A percentile compares a stretch with the other conserved stretches of the same genome.
Conservation (phyloP, 1,140 invertebrate genomes). For the Zaprionus ornatus region DNA sequence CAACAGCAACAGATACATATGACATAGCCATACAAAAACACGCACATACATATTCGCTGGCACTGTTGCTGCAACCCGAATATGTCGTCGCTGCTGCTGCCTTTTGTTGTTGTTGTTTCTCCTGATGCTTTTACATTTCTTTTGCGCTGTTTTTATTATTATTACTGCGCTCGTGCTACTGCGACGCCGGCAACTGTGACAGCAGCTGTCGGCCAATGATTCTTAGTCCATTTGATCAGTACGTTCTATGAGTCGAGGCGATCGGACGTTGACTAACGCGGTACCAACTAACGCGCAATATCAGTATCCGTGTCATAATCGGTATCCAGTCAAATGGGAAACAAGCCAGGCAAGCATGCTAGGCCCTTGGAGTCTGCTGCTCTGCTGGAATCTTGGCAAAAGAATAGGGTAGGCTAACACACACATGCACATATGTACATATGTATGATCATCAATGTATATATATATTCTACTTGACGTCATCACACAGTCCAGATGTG, state of each 20-base stretch:
- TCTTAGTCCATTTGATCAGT: slow-evolving; percentile 43
- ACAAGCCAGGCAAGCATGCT: slow-evolving; percentile 51
- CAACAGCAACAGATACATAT: neutral
- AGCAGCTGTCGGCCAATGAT: slow-evolving; percentile 22
- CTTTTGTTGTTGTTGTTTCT: slow-evolving; percentile 18
- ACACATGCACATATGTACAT: neutral
- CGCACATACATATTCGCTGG: neutral
- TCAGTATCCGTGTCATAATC: neutral
- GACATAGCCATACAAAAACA: neutral
- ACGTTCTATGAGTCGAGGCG: slow-evolving; percentile 45
- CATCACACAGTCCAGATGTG: slow-evolving; percentile 49
- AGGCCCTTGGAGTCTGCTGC: slow-evolving; percentile 15
- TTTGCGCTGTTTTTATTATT: slow-evolving; percentile 39
- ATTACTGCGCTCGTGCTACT: slow-evolving; percentile 28
- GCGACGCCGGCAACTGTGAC: slow-evolving; percentile 17
- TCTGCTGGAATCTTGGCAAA: slow-evolving; percentile 18
- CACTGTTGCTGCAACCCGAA: slow-evolving; percentile 27
- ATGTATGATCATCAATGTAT: slow-evolving; percentile 4
- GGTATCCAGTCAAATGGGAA: slow-evolving; percentile 46
- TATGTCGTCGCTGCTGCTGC: slow-evolving; percentile 18
- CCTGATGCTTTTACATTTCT: slow-evolving; percentile 31
- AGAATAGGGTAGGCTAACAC: slow-evolving; percentile 35
- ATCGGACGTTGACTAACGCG: slow-evolving; percentile 46
- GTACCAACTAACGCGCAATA: slow-evolving; percentile 20
- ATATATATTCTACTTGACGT: slow-evolving; percentile 27